phyloP scores from a whole-genome alignment of 2,113 vertebrate genomes.

The Haplochromis burtoni region DNA sequence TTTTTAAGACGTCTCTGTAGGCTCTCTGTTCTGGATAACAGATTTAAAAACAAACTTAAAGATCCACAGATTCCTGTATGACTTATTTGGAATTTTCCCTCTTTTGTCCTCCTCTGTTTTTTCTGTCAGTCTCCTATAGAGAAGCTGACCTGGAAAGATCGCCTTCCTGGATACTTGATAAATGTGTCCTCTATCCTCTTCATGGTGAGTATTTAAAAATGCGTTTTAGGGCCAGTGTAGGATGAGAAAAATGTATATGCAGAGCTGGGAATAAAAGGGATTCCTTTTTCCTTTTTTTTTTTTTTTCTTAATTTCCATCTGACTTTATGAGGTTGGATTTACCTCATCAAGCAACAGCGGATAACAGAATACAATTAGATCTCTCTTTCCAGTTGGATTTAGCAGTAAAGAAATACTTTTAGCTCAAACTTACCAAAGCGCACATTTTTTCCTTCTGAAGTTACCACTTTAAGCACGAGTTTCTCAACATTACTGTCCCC shows the following conservation, averaged over 20 bases:
- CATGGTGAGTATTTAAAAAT: conserved; percentile 74
- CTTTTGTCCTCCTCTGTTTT: neutral
- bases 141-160: conserved; percentile 88
- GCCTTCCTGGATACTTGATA: conserved; percentile 85
- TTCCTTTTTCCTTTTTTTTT: neutral
- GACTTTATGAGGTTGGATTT: neutral
- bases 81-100: neutral
- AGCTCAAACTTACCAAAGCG: neutral
- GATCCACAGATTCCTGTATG: neutral
- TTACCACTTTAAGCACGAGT: neutral
- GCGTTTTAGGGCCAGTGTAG: neutral
- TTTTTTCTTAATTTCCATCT: neutral
- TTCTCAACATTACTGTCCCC: neutral
- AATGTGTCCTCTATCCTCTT: conserved; percentile 90
- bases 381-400: neutral
- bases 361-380: neutral
- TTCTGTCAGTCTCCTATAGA: conserved; percentile 67
- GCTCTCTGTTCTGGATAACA: neutral
- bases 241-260: neutral
- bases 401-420: neutral
- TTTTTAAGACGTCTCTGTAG: neutral
- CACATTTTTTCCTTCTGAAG: neutral
- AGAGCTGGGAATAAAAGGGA: neutral
- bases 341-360: neutral
- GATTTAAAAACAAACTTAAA: neutral